These are phyloP conservation scores for Spisula subtruncata DNA, from an alignment of 2,888 invertebrate species.

Conservation along the genomic window DNA sequence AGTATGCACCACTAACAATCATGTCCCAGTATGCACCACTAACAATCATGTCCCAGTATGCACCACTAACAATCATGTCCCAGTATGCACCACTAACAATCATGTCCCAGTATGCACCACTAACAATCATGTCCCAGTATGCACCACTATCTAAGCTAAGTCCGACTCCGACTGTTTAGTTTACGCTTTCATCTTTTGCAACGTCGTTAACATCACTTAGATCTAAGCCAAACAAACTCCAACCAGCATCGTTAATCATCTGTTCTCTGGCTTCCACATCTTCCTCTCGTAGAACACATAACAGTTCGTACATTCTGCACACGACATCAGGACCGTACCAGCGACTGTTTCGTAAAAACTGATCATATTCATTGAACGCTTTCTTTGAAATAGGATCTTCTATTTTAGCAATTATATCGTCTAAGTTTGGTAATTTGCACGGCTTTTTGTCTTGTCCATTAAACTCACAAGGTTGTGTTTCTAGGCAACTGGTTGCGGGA, in stretches of 20 bases:
- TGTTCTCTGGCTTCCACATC: background rate
- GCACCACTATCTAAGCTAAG: too few species aligned
- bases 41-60: too few species aligned
- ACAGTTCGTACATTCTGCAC: constrained; percentile 29
- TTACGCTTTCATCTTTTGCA: background rate
- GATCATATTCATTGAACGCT: constrained; percentile 22
- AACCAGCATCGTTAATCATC: constrained; percentile 18
- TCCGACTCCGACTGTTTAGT: background rate
- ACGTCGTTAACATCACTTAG: background rate
- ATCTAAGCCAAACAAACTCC: constrained; percentile 26
- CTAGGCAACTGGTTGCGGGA: constrained; percentile 10
- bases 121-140: too few species aligned
- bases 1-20: too few species aligned
- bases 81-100: too few species aligned
- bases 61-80: too few species aligned
- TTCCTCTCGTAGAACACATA: background rate
- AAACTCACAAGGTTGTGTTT: background rate
- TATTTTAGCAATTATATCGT: background rate
- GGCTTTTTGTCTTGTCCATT: constrained; percentile 23
- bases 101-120: too few species aligned
- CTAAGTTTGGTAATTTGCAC: background rate
- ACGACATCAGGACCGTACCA: constrained; percentile 27
- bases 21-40: too few species aligned
- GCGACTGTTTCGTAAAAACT: background rate
- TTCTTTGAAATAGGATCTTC: constrained; percentile 14